A percentile compares a stretch with the other conserved stretches of the same genome.
Evolutionary conservation across 2,888 invertebrate genomes (phyloP).

Genomic region (Bruchidius siliquastri): DNA sequence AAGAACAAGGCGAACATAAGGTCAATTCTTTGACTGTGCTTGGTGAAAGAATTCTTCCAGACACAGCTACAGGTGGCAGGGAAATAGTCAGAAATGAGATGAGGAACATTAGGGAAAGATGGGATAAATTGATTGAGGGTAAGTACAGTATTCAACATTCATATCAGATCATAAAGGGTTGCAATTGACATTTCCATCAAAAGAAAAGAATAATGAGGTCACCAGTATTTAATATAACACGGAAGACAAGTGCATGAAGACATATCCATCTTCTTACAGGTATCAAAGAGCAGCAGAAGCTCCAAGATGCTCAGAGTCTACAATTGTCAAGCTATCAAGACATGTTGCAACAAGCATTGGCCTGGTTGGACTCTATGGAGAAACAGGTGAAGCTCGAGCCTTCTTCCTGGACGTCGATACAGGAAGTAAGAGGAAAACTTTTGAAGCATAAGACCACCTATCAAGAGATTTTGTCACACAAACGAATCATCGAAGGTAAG

Average conservation of each 20-base stretch:
- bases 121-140: slow-evolving; percentile 83
- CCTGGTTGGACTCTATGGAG: slow-evolving; percentile 85
- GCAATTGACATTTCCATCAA: too few species aligned
- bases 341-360: slow-evolving; percentile 71
- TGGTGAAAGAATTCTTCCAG: slow-evolving; percentile 86
- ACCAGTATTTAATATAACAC: too few species aligned
- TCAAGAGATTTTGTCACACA: slow-evolving; percentile 87
- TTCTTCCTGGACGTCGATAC: slow-evolving; percentile 69
- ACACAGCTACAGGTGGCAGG: slow-evolving; percentile 86
- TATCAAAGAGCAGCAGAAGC: slow-evolving; percentile 78
- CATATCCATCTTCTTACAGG: slow-evolving; percentile 20
- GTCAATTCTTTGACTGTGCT: slow-evolving; percentile 68
- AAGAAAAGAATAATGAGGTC: too few species aligned
- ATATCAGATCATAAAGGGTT: too few species aligned
- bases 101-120: slow-evolving; percentile 73
- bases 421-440: slow-evolving; percentile 79
- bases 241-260: background rate
- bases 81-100: slow-evolving; percentile 85
- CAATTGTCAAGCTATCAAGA: slow-evolving; percentile 86
- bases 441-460: slow-evolving; percentile 80
- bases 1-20: slow-evolving; percentile 78
- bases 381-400: slow-evolving; percentile 70
- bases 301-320: slow-evolving; percentile 75
- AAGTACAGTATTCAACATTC: slow-evolving; percentile 11
- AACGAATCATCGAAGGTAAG: slow-evolving; percentile 75